Evolutionary conservation across 2,888 invertebrate genomes (phyloP).

Genomic region (Campoplex nolae): DNA sequence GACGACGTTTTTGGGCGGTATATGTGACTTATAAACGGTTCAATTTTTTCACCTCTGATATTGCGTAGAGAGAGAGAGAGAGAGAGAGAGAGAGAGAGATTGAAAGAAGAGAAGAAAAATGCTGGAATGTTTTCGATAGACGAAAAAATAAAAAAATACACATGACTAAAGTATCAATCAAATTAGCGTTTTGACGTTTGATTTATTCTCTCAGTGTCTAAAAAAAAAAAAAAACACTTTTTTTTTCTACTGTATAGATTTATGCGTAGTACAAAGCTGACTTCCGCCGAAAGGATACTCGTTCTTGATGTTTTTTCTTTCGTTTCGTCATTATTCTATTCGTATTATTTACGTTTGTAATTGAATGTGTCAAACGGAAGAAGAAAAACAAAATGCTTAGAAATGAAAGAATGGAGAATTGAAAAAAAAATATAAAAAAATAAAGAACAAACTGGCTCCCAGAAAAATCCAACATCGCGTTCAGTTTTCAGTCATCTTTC

Average conservation of each 20-base stretch:
- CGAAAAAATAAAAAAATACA: not conserved
- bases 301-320: no score
- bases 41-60: not conserved
- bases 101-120: not conserved
- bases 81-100: not conserved
- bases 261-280: conserved; percentile 51
- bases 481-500: conserved; percentile 59
- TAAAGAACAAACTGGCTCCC: conserved; percentile 34
- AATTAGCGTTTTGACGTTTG: conserved; percentile 1
- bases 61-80: not conserved
- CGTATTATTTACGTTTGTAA: not conserved
- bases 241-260: conserved; percentile 28
- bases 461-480: not conserved
- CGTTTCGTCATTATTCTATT: not conserved
- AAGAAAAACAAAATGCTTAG: not conserved
- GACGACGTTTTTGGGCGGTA: not conserved
- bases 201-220: conserved; percentile 13
- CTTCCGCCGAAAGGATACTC: conserved; percentile 53
- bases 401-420: conserved; percentile 10
- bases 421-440: not conserved
- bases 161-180: not conserved
- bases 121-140: not conserved
- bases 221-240: not conserved
- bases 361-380: conserved; percentile 13
- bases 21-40: not conserved